phyloP scores from a whole-genome alignment of 2,113 vertebrate genomes.

The Lophochroa leadbeateri region DNA sequence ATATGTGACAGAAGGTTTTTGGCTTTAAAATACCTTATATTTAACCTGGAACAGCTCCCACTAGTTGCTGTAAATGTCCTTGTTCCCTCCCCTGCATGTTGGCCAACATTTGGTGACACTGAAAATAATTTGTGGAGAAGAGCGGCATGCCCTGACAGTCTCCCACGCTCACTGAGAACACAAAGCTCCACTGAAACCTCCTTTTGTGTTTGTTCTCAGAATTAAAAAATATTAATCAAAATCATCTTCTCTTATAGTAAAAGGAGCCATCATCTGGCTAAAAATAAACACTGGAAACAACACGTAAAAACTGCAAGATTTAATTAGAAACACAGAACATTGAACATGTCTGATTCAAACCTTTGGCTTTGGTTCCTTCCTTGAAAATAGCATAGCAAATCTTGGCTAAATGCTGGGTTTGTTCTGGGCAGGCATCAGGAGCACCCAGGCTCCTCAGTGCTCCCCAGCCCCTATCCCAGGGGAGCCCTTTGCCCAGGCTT shows the following conservation, averaged over 20 bases:
- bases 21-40: not conserved
- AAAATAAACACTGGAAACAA: conserved; percentile 58
- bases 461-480: not conserved
- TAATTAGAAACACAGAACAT: conserved; percentile 58
- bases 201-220: conserved; percentile 39
- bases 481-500: not conserved
- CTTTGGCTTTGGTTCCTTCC: conserved; percentile 12
- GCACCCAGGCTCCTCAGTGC: not conserved
- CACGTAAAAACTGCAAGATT: conserved; percentile 21
- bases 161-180: conserved; percentile 17
- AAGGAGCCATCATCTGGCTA: conserved; percentile 29
- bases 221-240: conserved; percentile 40
- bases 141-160: not conserved
- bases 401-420: not conserved
- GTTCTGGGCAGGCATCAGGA: not conserved
- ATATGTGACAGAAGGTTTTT: not conserved
- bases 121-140: conserved; percentile 20
- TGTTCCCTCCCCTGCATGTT: not conserved
- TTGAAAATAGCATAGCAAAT: conserved; percentile 16
- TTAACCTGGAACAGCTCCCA: not conserved
- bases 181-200: conserved; percentile 18
- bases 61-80: not conserved
- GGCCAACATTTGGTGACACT: conserved; percentile 3
- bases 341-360: conserved; percentile 26
- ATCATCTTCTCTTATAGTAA: conserved; percentile 60